Conservation (phyloP, 2,113 vertebrate genomes). For the Salvelinus namaycush region DNA sequence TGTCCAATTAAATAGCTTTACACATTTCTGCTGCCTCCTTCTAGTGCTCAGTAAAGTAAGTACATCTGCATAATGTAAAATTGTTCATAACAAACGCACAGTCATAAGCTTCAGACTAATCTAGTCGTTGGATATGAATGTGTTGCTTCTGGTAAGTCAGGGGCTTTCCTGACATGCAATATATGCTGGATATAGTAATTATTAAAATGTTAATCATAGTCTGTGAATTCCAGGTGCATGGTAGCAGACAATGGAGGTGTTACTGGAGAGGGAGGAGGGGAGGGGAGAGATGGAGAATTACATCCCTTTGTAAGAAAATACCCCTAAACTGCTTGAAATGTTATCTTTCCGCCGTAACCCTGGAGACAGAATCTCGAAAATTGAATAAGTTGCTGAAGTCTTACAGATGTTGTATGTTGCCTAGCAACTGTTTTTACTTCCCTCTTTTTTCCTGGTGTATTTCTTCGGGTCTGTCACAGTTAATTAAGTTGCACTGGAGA, state of each 20-base stretch:
- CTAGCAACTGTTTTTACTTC: constrained; percentile 75
- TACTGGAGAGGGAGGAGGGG: constrained; percentile 7
- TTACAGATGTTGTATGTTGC: constrained; percentile 80
- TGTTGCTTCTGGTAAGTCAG: constrained; percentile 24
- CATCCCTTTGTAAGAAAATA: constrained; percentile 43
- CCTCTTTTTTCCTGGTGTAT: constrained; percentile 42
- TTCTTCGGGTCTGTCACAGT: constrained; percentile 61
- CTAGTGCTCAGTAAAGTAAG: no score
- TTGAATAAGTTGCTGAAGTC: constrained; percentile 71
- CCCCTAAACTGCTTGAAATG: constrained; percentile 49
- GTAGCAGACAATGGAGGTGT: constrained; percentile 9
- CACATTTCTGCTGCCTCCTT: not conserved
- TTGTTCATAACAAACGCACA: not conserved
- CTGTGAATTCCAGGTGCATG: constrained; percentile 49
- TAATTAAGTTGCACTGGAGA: constrained; percentile 71
- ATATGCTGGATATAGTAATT: constrained; percentile 22
- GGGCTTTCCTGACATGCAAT: constrained; percentile 29
- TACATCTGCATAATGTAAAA: not conserved
- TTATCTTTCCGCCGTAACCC: constrained; percentile 69
- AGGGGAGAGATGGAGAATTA: constrained; percentile 17
- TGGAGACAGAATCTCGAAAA: constrained; percentile 72
- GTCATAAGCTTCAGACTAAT: constrained; percentile 20
- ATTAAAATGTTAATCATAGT: constrained; percentile 29
- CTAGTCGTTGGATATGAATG: constrained; percentile 19
- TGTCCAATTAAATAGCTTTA: no score